Conservation (phyloP, 1,140 invertebrate species). For the Cheumatopsyche charites region DNA sequence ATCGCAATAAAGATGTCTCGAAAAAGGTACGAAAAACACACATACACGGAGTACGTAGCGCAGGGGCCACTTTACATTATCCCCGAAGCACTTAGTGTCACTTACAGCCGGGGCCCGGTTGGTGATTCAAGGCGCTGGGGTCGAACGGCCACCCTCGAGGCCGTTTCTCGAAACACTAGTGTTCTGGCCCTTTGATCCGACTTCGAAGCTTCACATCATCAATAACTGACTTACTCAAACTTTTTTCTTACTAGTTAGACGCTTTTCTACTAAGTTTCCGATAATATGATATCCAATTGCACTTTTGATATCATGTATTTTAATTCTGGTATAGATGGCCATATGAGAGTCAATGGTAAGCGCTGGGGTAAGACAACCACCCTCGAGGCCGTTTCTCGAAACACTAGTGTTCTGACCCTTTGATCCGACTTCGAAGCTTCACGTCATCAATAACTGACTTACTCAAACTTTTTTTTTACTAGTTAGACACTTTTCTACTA, state of each 20-base stretch:
- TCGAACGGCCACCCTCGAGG: constrained; percentile 3
- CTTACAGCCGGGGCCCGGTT: constrained; percentile 12
- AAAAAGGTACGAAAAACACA: not conserved
- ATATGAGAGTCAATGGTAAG: too few species aligned
- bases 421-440: not conserved
- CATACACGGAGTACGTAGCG: not conserved
- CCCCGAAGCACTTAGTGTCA: constrained; percentile 31
- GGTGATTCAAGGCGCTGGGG: constrained; percentile 26
- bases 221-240: too few species aligned
- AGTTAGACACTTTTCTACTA: too few species aligned
- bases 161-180: constrained; percentile 26
- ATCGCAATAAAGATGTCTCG: constrained; percentile 34
- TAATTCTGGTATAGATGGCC: too few species aligned
- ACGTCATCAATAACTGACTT: too few species aligned
- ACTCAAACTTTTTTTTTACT: too few species aligned
- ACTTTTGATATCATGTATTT: too few species aligned
- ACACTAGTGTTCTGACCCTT: not conserved
- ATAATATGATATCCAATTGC: too few species aligned
- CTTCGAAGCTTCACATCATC: too few species aligned
- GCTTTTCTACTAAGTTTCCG: too few species aligned
- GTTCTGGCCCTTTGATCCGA: not conserved
- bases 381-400: constrained; percentile 27
- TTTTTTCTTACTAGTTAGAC: too few species aligned
- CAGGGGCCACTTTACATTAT: constrained; percentile 29
- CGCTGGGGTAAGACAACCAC: not conserved